Evolutionary conservation across 2,113 vertebrate genomes (phyloP).

Genomic region (Paratilapia polleni): DNA sequence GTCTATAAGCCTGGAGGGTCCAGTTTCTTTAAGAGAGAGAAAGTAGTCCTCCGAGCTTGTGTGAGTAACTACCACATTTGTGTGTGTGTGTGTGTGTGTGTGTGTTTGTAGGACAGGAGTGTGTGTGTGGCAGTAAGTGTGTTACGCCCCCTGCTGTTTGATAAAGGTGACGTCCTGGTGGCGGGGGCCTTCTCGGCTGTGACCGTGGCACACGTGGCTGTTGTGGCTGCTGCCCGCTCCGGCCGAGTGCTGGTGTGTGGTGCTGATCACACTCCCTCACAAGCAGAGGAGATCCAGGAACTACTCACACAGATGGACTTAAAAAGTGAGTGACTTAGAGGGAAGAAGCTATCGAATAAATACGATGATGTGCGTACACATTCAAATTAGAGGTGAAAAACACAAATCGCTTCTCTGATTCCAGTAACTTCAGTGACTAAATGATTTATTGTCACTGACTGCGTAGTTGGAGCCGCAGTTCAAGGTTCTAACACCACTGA

Average conservation of each 20-base stretch:
- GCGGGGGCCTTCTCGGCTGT: slow-evolving; percentile 84
- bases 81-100: not conserved
- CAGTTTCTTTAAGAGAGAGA: not conserved
- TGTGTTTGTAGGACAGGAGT: slow-evolving; percentile 85
- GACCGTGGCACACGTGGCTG: slow-evolving; percentile 86
- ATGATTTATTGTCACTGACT: too few species aligned
- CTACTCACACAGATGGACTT: slow-evolving; percentile 82
- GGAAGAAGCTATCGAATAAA: too few species aligned
- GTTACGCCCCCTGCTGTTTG: slow-evolving; percentile 81
- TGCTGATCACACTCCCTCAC: slow-evolving; percentile 70
- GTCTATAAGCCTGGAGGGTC: not conserved
- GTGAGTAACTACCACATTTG: not conserved
- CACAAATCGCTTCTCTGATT: too few species aligned
- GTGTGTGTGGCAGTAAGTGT: slow-evolving; percentile 86
- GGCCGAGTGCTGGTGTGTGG: slow-evolving; percentile 85
- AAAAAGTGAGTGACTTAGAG: slow-evolving; percentile 88
- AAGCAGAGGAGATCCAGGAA: slow-evolving; percentile 77
- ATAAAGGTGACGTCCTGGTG: slow-evolving; percentile 83
- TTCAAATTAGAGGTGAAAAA: too few species aligned
- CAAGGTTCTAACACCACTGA: too few species aligned
- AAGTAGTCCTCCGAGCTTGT: not conserved
- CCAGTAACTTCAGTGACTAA: too few species aligned
- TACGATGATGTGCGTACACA: too few species aligned
- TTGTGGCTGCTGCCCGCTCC: slow-evolving; percentile 63
- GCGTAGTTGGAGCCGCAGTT: too few species aligned